Evolutionary conservation across 2,888 invertebrate genomes (phyloP).

Genomic region (Epinotia brunnichana): DNA sequence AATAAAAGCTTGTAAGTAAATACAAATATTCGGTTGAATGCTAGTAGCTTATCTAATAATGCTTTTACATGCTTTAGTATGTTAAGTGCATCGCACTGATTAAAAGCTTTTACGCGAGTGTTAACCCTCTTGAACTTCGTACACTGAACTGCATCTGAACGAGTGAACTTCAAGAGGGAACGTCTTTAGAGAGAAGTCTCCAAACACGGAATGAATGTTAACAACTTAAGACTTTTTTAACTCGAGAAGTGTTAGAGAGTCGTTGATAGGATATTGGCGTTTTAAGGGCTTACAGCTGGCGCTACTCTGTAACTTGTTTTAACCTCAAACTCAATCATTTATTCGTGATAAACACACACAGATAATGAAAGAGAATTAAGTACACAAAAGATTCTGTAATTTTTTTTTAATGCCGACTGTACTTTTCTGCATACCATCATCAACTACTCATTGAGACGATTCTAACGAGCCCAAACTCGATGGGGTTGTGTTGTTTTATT

Average conservation of each 20-base stretch:
- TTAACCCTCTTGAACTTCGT: conserved; percentile 16
- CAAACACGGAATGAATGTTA: neutral
- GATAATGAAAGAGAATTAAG: no score
- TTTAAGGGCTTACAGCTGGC: neutral
- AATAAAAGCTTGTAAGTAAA: no score
- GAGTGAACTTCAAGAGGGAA: conserved; percentile 5
- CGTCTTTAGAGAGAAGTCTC: neutral
- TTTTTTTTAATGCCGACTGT: no score
- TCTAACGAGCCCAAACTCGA: no score
- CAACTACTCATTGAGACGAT: no score
- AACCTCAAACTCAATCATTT: no score
- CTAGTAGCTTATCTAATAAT: neutral
- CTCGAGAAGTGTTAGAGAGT: neutral
- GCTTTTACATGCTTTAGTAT: conserved; percentile 3
- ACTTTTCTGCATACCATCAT: no score
- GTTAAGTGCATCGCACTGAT: conserved; percentile 14
- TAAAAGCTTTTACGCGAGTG: conserved; percentile 2
- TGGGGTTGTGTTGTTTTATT: no score
- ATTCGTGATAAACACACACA: no score
- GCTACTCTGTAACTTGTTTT: no score
- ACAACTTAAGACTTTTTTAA: neutral
- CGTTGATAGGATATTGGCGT: conserved; percentile 7
- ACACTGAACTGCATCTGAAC: conserved; percentile 15
- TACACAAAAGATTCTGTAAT: no score
- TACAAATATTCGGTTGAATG: neutral